Evolutionary conservation across 2,113 vertebrate genomes (phyloP), one percentile per base, ranked within the genome.

Genomic region (Cinclus cinclus): DNA sequence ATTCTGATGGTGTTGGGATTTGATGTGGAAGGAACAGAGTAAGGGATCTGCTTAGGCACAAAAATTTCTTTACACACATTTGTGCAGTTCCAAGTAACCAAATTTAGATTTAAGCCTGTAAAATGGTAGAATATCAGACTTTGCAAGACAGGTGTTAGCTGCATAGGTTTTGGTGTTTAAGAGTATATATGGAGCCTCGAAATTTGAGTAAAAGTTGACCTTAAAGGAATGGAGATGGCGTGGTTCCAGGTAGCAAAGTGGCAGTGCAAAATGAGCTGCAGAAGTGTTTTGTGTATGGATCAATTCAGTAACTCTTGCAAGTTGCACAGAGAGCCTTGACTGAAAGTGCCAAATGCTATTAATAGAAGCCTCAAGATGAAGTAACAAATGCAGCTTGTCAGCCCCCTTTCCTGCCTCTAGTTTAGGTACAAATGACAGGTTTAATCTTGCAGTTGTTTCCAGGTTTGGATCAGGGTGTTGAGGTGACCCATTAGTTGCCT

Each of bases 381-480:
- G 55, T 87, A 83, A 94, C 63, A 82, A 94, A 53, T 87, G 87
- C 33, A 58, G 42, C 60, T 60, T 77, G 89, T 62, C 10, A 11
- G 53, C 46, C 53, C 94, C 37, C 30, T 92, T 81, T 73, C 62
- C 65, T 6, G 6, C 46, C 70, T 91, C 75, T 95, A 94, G 92
- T 95, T 95, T 91, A 89, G 91, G 42, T 53, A 1, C 53, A 65
- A 96, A 92, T 96, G 59, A 79, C 58, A 83, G 84, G 84, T 92
- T 95, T 84, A 46, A 53, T 92, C 81, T 83, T 83, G 59, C 89
- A 92, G 75, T 92, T 95, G 82, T 87, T 89, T 87, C 62, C 53
- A 82, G 69, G n/a, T 71, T 89, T 82, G 70, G 60, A 19, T 74
- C 64, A 70, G 59, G 25, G 37, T 31, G 52, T 20, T 82, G 91